Percentiles rank a stretch among this genome's conserved stretches.
Conservation (phyloP, 2,113 vertebrate genomes). For the Psilopsiagon aurifrons region DNA sequence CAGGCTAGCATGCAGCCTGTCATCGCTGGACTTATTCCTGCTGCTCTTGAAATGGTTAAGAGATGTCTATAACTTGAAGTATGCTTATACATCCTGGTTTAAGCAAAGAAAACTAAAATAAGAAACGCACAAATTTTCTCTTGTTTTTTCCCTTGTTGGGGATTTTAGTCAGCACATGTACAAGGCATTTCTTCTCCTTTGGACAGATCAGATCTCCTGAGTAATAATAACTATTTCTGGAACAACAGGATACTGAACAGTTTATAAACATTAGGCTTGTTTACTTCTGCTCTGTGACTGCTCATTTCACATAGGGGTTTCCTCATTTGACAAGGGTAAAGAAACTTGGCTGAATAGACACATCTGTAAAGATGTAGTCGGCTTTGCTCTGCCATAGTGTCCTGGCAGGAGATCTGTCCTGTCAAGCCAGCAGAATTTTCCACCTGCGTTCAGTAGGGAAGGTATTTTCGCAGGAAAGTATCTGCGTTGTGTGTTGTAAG, state of each 20-base stretch:
- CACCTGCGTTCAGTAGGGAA: background rate
- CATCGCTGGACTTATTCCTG: background rate
- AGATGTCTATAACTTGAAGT: background rate
- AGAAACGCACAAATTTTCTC: slow-evolving; percentile 10
- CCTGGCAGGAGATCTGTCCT: background rate
- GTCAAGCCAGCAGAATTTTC: background rate
- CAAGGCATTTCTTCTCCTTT: slow-evolving; percentile 13
- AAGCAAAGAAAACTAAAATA: slow-evolving; percentile 6
- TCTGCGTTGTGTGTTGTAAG: background rate
- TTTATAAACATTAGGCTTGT: slow-evolving; percentile 45
- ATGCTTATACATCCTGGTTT: background rate
- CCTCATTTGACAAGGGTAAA: background rate
- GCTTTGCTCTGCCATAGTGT: background rate
- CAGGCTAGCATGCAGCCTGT: background rate
- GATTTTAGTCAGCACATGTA: background rate
- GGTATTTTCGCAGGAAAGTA: background rate
- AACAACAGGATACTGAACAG: background rate
- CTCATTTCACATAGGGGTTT: slow-evolving; percentile 30
- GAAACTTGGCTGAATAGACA: background rate
- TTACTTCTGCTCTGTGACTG: slow-evolving; percentile 25
- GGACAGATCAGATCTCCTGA: slow-evolving; percentile 1
- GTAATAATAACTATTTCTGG: slow-evolving; percentile 36
- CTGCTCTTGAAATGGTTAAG: background rate
- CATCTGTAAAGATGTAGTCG: background rate
- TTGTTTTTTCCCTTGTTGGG: background rate